Conservation (phyloP, 2,888 invertebrate genomes). For the Actias luna region DNA sequence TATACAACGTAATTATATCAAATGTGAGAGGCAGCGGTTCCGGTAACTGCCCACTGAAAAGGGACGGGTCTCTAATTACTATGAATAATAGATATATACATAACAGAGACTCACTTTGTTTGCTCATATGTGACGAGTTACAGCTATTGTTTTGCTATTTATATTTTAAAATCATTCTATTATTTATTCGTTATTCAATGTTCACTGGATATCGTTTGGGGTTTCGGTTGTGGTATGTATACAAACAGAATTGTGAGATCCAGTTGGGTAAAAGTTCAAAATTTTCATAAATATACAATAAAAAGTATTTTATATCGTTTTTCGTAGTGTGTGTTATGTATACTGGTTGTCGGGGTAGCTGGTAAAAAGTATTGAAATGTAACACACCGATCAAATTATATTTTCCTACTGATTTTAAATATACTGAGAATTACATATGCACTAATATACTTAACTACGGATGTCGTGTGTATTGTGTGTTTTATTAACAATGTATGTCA, state of each 20-base stretch:
- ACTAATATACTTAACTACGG: too few species aligned
- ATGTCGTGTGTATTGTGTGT: too few species aligned
- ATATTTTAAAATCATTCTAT: slow-evolving; percentile 9
- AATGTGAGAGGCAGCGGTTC: slow-evolving; percentile 47
- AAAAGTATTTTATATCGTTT: neutral
- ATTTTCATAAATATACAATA: neutral
- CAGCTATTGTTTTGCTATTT: slow-evolving; percentile 21
- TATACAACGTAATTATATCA: slow-evolving; percentile 52
- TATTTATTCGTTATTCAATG: neutral
- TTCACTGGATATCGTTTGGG: neutral
- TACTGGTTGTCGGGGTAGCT: neutral
- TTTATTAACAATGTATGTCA: too few species aligned
- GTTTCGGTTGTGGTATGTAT: neutral
- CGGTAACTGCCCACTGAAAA: slow-evolving; percentile 52
- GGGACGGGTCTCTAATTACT: slow-evolving; percentile 62
- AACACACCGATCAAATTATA: too few species aligned
- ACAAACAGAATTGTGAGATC: neutral
- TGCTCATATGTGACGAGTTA: slow-evolving; percentile 36
- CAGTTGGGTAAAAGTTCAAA: neutral
- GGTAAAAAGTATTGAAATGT: too few species aligned
- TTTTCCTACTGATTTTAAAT: too few species aligned
- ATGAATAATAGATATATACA: slow-evolving; percentile 56
- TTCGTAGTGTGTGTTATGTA: neutral
- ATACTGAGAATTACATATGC: too few species aligned
- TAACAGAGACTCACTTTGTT: slow-evolving; percentile 37